phyloP scores from a whole-genome alignment of 2,888 invertebrate genomes.

The Agrilus cyanescens region DNA sequence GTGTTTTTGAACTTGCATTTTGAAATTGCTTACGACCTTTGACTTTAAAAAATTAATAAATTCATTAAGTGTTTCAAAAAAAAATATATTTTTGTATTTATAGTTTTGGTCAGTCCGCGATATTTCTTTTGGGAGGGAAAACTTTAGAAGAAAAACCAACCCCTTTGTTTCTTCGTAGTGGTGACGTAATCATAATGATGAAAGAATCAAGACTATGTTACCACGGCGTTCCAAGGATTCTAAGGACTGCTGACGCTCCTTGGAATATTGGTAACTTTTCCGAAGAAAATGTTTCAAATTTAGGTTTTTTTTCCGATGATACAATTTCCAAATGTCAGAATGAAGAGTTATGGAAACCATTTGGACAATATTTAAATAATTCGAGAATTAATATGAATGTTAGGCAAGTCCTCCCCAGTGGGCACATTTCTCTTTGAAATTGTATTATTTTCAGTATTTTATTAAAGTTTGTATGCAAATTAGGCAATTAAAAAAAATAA shows the following conservation, averaged over 20 bases:
- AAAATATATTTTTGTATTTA: constrained; percentile 20
- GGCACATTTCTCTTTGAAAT: constrained; percentile 31
- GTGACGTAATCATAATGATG: constrained; percentile 88
- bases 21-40: no score
- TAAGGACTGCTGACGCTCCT: constrained; percentile 38
- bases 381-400: constrained; percentile 91
- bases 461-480: no score
- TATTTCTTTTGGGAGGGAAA: constrained; percentile 84
- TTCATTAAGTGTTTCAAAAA: no score
- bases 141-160: constrained; percentile 54
- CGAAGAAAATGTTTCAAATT: constrained; percentile 21
- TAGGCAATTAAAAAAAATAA: no score
- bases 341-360: constrained; percentile 41
- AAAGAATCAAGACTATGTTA: constrained; percentile 72
- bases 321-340: constrained; percentile 26
- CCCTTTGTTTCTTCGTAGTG: constrained; percentile 69
- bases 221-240: constrained; percentile 87
- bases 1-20: no score
- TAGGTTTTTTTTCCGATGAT: constrained; percentile 16
- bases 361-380: constrained; percentile 48
- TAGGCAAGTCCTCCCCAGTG: constrained; percentile 68
- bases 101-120: constrained; percentile 91
- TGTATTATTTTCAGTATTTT: not conserved
- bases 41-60: no score
- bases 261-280: constrained; percentile 35